Base-by-base conservation (phyloP, 1,140 invertebrate genomes). In the Plodia interpunctella region DNA sequence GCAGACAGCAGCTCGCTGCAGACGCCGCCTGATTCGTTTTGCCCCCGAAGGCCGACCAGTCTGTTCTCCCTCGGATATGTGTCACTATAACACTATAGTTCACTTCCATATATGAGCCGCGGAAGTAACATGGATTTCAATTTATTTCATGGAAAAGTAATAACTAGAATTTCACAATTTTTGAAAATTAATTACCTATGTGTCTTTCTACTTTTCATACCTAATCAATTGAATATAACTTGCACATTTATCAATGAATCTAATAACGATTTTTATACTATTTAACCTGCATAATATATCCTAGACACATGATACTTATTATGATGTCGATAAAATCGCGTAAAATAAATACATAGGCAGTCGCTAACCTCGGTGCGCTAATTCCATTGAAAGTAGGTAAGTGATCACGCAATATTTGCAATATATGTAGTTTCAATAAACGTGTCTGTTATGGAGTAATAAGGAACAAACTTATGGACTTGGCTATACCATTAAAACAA, bases 31-130 rank as follows among this genome's bases (percentile, higher is more conserved):
- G 65, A 70, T 74, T 83, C 78, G 74, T 80, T 83, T 82, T 78
- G 76, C 76, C 68, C 68, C 75, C 80, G 81, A 87, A 87, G 83
- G 83, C 74, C 83, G 77, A 72, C 83, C 83, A 73, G 81, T 84
- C 69, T 65, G 68, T 66, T 66, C 72, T 76, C 75, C 75, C 74
- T 81, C 78, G 74, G 76, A 84, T 87, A 80, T 87, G 83, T 87
- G 83, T 87, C 83, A 87, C 80, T 86, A 84, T 83, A 78, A 70
- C 79, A 82, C 75, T 78, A 80, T 25, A 53, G 38, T 44, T 1
- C 38, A 15, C 38, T 17, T n/a, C 38, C 38, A 44, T 44, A 44
- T 44, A 44, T 4, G 38, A 10, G 10, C 15, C 38, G 38, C 38
- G 38, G 38, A 44, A 44, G 38, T 44, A 17, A 17, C 13, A 6